Conservation (phyloP, 2,888 invertebrate genomes). For the Clepsis dumicolana region DNA sequence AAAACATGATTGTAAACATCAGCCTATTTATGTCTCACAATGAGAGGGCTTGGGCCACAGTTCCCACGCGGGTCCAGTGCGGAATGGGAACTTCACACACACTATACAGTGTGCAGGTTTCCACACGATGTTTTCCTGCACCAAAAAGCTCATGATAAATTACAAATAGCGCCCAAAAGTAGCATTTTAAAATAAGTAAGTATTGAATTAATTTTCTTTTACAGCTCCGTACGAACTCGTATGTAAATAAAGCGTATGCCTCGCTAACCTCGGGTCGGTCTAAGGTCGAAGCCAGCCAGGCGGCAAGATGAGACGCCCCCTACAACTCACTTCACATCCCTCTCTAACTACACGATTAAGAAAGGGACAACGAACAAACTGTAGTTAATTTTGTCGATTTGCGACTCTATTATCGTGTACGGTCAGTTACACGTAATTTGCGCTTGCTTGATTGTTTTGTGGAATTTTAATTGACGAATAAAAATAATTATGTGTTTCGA, state of each 20-base stretch:
- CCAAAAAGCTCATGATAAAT: no score
- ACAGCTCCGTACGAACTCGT: background rate
- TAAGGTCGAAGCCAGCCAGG: background rate
- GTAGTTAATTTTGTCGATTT: background rate
- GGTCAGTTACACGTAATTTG: background rate
- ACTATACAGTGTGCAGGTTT: no score
- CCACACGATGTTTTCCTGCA: no score
- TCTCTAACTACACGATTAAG: background rate
- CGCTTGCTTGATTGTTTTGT: background rate
- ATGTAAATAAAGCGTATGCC: background rate
- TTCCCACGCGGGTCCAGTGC: no score
- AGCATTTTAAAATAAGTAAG: no score
- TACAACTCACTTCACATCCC: background rate
- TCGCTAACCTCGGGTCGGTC: background rate
- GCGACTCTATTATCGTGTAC: background rate
- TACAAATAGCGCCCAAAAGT: no score
- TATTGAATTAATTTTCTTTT: no score
- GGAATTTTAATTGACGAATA: background rate
- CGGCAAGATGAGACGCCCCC: background rate
- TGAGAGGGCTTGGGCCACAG: no score
- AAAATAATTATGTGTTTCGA: no score
- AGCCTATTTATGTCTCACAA: no score
- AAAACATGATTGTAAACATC: no score
- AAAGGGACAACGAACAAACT: background rate
- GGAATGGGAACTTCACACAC: no score